Evolutionary conservation across 2,113 vertebrate species (phyloP), one percentile per base, ranked within the genome.

Genomic region (Dipodomys stephensi): DNA sequence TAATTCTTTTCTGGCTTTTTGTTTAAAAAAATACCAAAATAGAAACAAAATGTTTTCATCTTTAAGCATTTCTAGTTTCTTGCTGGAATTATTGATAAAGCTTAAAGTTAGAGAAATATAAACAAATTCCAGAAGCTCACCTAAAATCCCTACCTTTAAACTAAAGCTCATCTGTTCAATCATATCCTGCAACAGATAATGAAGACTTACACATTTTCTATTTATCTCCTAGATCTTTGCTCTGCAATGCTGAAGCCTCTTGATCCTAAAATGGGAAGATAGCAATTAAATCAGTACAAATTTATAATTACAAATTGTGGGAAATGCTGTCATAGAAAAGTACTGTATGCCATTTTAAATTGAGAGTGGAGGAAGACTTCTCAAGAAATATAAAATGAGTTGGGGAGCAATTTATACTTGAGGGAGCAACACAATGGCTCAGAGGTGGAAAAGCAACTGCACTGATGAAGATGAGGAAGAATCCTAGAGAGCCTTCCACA

Each of bases 1-100:
- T 71, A 49, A 60, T 64, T 53, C 19, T 30, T 94, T 95, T 87
- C 46, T 19, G 85, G 78, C 60, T 2, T 87, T 91, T 90, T 82
- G 7, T 76, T 62, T 44, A 19, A 12, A 27, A 72, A 77, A 72
- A 39, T 23, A 69, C 3, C 65, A 64, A 57, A 39, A 35, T 35
- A 35, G 35, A 35, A 39, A 94, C 69, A 67, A 88, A 7, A 83
- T 46, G 65, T 18, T 73, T 78, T 92, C 32, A 67, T 49, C 25
- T 84, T 39, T 39, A 80, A 69, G 22, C 3, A 53, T 74, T 68
- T 93, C 22, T 72, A 22, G 5, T 44, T 94, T 35, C 32, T 92
- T 25, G 71, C 2, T 94, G 16, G 27, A 60, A 72, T 71, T 92
- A 4, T 67, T 78, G 25, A 7, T 18, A 67, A 69, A 44, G 4